phyloP scores from a whole-genome alignment of 1,140 invertebrate genomes.

The Halesus radiatus region DNA sequence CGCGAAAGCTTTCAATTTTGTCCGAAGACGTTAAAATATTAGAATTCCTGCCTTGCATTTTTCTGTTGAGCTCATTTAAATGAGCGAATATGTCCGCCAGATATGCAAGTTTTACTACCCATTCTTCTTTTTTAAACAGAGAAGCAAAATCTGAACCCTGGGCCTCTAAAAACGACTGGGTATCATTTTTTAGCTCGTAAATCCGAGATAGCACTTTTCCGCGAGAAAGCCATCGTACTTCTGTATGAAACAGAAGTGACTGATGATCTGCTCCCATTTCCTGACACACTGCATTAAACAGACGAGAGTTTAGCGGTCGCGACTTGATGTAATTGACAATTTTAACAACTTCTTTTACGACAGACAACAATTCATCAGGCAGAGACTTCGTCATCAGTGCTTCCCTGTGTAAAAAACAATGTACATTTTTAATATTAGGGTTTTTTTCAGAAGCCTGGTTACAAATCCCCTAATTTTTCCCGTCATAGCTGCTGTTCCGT shows the following conservation, averaged over 20 bases:
- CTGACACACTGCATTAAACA: constrained; percentile 60
- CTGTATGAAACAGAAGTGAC: constrained; percentile 59
- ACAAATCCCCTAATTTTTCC: too few species aligned
- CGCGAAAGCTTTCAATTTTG: constrained; percentile 28
- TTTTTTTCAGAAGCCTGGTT: too few species aligned
- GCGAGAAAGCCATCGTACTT: constrained; percentile 61
- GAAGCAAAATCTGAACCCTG: constrained; percentile 24
- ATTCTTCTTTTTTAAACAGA: constrained; percentile 29
- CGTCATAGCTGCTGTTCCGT: too few species aligned
- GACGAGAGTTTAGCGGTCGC: constrained; percentile 58
- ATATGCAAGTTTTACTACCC: constrained; percentile 13
- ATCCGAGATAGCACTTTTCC: constrained; percentile 24
- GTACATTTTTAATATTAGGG: too few species aligned
- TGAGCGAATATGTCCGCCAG: constrained; percentile 22
- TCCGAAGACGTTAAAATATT: constrained; percentile 34
- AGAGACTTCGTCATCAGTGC: too few species aligned
- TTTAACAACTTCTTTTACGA: constrained; percentile 32
- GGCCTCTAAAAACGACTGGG: constrained; percentile 21
- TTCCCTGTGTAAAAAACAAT: too few species aligned
- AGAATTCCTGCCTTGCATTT: constrained; percentile 38
- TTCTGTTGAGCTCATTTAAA: constrained; percentile 36
- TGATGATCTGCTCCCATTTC: constrained; percentile 60
- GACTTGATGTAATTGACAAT: constrained; percentile 40
- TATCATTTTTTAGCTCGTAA: constrained; percentile 23
- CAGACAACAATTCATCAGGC: constrained; percentile 39